phyloP scores from a whole-genome alignment of 2,888 invertebrate genomes.

The Ornithoptera priamus region DNA sequence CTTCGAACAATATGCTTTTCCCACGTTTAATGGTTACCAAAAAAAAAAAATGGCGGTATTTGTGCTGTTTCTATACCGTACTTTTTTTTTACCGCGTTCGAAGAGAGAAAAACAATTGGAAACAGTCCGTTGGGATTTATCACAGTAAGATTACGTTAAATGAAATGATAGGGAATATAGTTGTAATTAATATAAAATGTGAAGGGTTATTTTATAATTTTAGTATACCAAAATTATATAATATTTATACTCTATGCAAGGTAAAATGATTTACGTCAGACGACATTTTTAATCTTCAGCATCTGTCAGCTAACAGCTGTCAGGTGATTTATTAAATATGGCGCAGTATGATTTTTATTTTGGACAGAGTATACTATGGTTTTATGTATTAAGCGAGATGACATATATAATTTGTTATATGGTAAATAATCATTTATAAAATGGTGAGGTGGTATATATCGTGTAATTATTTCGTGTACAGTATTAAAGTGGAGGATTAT shows the following conservation, averaged over 20 bases:
- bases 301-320: neutral
- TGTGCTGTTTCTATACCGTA: too few species aligned
- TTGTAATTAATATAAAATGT: neutral
- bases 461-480: conserved; percentile 13
- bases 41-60: neutral
- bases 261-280: neutral
- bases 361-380: conserved; percentile 11
- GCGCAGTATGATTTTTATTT: conserved; percentile 2
- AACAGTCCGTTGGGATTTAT: too few species aligned
- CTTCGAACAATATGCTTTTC: too few species aligned
- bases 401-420: conserved; percentile 27
- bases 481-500: conserved; percentile 27
- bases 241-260: conserved; percentile 9
- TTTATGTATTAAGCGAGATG: conserved; percentile 15
- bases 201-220: conserved; percentile 20
- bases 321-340: neutral
- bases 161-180: neutral
- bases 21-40: conserved; percentile 1
- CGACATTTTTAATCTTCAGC: neutral
- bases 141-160: too few species aligned
- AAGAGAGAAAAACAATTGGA: too few species aligned
- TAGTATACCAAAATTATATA: conserved; percentile 10
- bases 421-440: conserved; percentile 17
- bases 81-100: too few species aligned
- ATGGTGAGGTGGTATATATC: neutral